Evolutionary conservation across 2,888 invertebrate species (phyloP).

Genomic region (Choreutis nemorana): DNA sequence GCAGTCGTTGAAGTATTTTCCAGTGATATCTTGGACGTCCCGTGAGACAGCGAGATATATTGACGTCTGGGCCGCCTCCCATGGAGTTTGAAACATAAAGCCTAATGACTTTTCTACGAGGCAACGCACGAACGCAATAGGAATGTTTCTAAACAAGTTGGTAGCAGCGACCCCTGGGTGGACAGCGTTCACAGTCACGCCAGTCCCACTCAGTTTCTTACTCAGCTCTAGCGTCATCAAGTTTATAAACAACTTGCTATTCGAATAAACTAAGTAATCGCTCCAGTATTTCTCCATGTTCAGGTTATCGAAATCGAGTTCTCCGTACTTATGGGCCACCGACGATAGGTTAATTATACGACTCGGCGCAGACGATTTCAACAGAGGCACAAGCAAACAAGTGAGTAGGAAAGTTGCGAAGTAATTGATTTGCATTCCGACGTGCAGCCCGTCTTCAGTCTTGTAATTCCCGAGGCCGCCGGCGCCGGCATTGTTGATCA

Average conservation of each 20-base stretch:
- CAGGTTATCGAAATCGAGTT: slow-evolving; percentile 49
- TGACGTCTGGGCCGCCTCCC: slow-evolving; percentile 72
- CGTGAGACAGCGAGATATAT: slow-evolving; percentile 65
- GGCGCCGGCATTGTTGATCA: slow-evolving; percentile 69
- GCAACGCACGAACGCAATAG: slow-evolving; percentile 31
- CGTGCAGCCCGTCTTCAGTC: slow-evolving; percentile 72
- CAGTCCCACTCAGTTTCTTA: slow-evolving; percentile 61
- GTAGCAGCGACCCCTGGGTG: slow-evolving; percentile 78
- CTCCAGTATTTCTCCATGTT: slow-evolving; percentile 62
- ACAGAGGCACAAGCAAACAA: slow-evolving; percentile 57
- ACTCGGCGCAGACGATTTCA: slow-evolving; percentile 68
- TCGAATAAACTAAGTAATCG: slow-evolving; percentile 51
- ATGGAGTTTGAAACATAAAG: slow-evolving; percentile 63
- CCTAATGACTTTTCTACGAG: slow-evolving; percentile 26
- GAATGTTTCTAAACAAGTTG: slow-evolving; percentile 70
- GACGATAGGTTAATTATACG: slow-evolving; percentile 73
- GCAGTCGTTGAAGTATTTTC: slow-evolving; percentile 72
- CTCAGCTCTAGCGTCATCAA: slow-evolving; percentile 71
- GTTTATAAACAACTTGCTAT: slow-evolving; percentile 70
- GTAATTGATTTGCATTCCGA: slow-evolving; percentile 76
- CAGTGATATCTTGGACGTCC: slow-evolving; percentile 65
- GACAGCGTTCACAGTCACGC: slow-evolving; percentile 73
- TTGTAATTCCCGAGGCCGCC: slow-evolving; percentile 51
- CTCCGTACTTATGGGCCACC: slow-evolving; percentile 57
- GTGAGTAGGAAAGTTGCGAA: slow-evolving; percentile 78